These are phyloP conservation scores for Perdita meconis DNA, from an alignment of 2,888 invertebrate species.

Conservation along the genomic window DNA sequence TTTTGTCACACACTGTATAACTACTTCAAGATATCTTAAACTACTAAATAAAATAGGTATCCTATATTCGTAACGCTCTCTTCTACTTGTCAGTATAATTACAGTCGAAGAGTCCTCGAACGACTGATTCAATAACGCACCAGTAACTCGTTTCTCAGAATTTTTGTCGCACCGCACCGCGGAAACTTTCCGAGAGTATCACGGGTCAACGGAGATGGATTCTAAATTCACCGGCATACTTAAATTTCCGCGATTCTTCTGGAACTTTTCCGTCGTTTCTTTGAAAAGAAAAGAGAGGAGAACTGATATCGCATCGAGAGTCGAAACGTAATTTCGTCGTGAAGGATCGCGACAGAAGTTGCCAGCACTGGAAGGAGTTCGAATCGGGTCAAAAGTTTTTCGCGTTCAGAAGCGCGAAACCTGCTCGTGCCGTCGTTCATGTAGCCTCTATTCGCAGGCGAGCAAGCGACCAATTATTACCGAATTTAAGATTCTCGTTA, in stretches of 20 bases:
- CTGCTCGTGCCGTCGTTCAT: slow-evolving; percentile 32
- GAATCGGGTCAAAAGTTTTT: slow-evolving; percentile 56
- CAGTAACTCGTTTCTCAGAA: slow-evolving; percentile 20
- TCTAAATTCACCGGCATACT: slow-evolving; percentile 38
- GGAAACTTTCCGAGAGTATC: slow-evolving; percentile 19
- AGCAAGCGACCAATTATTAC: slow-evolving; percentile 52
- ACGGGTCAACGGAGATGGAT: slow-evolving; percentile 29
- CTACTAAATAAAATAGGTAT: too few species aligned
- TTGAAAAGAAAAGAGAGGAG: neutral
- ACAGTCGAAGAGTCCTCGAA: neutral
- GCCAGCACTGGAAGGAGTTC: slow-evolving; percentile 53
- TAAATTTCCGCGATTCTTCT: slow-evolving; percentile 48
- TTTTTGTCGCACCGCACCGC: slow-evolving; percentile 8
- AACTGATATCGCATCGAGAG: slow-evolving; percentile 34
- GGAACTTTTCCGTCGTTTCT: neutral
- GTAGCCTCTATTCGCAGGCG: slow-evolving; percentile 24
- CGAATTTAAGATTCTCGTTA: slow-evolving; percentile 56
- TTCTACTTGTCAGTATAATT: neutral
- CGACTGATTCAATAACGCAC: slow-evolving; percentile 16
- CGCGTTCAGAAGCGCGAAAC: slow-evolving; percentile 39
- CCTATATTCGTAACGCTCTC: neutral
- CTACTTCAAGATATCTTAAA: too few species aligned
- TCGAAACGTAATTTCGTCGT: slow-evolving; percentile 64
- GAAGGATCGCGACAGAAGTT: slow-evolving; percentile 60
- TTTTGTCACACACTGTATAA: too few species aligned